Evolutionary conservation across 2,797 vertebrate genomes (phyloP).

Genomic region (Uromys caudimaculatus): DNA sequence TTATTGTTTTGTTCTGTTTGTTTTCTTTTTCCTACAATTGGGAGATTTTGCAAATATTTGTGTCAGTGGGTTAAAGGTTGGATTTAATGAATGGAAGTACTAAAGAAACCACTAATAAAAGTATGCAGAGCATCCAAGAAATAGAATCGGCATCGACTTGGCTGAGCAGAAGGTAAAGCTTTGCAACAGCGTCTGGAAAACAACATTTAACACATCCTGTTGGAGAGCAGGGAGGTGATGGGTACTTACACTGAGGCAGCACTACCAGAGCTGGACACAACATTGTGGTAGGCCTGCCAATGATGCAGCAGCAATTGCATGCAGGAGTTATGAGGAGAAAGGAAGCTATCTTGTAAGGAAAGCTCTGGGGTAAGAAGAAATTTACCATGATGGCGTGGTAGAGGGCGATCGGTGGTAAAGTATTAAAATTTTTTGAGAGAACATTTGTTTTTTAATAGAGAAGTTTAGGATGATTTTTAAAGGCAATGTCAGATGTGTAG

Average conservation of each 20-base stretch:
- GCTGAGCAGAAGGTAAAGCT: neutral
- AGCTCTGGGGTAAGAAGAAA: neutral
- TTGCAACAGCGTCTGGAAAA: neutral
- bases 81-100: neutral
- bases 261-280: neutral
- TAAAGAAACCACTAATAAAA: constrained; percentile 16
- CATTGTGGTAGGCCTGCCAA: constrained; percentile 4
- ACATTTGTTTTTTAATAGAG: neutral
- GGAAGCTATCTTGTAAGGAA: constrained; percentile 13
- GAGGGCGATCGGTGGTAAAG: neutral
- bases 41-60: neutral
- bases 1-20: neutral
- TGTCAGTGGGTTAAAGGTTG: neutral
- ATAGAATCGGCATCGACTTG: neutral
- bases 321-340: neutral
- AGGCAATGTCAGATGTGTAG: neutral
- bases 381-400: neutral
- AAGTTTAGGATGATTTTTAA: constrained; percentile 26
- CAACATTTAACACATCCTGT: neutral
- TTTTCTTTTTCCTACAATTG: neutral
- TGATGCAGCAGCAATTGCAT: neutral
- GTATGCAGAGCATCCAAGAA: neutral
- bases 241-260: neutral
- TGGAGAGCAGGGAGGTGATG: neutral
- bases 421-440: neutral